Percentiles rank a stretch among this genome's conserved stretches.
These are phyloP conservation scores for Vollenhovia emeryi DNA, from an alignment of 1,140 invertebrate species.

Conservation along the genomic window DNA sequence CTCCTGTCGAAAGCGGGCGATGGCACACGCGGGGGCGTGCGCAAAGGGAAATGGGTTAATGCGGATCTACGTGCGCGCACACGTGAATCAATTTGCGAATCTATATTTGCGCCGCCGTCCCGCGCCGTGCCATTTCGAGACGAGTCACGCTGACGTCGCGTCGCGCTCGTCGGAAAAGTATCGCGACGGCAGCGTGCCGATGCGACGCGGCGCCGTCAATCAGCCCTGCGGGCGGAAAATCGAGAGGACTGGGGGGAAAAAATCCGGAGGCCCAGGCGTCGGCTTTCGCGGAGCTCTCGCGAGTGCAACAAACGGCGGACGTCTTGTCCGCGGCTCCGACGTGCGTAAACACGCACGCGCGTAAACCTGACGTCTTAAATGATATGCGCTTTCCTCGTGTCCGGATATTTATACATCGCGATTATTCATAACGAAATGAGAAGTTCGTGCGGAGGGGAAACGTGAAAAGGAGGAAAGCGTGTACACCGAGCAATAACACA, in stretches of 20 bases:
- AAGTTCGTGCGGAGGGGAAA: neutral
- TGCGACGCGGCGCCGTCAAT: slow-evolving; percentile 30
- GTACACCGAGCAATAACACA: neutral
- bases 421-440: neutral
- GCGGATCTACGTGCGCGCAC: slow-evolving; percentile 11
- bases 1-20: neutral
- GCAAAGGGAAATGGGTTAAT: slow-evolving; percentile 45
- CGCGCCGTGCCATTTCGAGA: slow-evolving; percentile 8
- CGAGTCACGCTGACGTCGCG: slow-evolving; percentile 30
- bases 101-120: slow-evolving; percentile 30
- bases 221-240: slow-evolving; percentile 22
- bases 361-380: neutral
- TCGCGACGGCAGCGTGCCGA: neutral
- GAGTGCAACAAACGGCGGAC: slow-evolving; percentile 14
- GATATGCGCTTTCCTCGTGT: neutral
- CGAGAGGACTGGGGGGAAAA: slow-evolving; percentile 11
- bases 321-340: neutral
- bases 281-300: neutral
- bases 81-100: slow-evolving; percentile 50
- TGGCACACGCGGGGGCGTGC: slow-evolving; percentile 8
- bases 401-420: neutral
- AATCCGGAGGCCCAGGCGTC: neutral
- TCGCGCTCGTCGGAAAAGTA: neutral
- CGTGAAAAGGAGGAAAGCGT: neutral
- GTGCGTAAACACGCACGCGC: neutral